Base-by-base conservation (phyloP, 2,888 invertebrate species). In the Aphrophora alni region DNA sequence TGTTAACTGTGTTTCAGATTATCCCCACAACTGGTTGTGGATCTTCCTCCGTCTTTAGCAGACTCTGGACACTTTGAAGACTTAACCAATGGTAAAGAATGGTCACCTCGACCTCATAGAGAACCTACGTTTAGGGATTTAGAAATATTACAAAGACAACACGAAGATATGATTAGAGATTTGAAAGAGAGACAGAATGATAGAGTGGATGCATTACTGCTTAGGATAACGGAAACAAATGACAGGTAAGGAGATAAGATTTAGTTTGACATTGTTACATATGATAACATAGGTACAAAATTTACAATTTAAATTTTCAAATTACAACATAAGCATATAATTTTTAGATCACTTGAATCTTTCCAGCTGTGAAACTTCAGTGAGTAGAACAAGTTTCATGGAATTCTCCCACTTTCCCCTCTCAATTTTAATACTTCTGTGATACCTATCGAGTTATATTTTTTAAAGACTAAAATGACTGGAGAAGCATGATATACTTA, bases 11-110 rank as follows among this genome's bases (percentile, higher is more conserved):
- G 25, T 75, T 75, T 33, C 68, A 80, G 80, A 27, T 26, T 80
- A 21, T 71, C 82, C 2, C 81, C 83, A 12, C 78, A 76, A 28
- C 80, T 77, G n/a, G 83, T 44, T 25, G 38, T 26, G 26, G 94
- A 95, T 87, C 92, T 94, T 90, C 93, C 93, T 85, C 92, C 93
- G 83, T 95, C 95, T 33, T 93, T 95, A 86, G 94, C 95, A 79
- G 96, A 96, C 88, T 96, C 95, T 8, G 96, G 96, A 70, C 95
- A 95, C 89, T 96, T 94, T 88, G 96, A 96, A 87, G 96, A 96
- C 89, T 90, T 94, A 27, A 85, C 84, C 80, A 77, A 59, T 7
- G 59, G 74, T 14, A 75, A 75, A 75, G 75, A 75, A 7, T 51
- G 26, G n/a, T 75, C 75, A 12, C 21, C 59, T 0, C 74, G 70